Conservation (phyloP, 2,888 invertebrate genomes). For the Iselma pallidipennis region DNA sequence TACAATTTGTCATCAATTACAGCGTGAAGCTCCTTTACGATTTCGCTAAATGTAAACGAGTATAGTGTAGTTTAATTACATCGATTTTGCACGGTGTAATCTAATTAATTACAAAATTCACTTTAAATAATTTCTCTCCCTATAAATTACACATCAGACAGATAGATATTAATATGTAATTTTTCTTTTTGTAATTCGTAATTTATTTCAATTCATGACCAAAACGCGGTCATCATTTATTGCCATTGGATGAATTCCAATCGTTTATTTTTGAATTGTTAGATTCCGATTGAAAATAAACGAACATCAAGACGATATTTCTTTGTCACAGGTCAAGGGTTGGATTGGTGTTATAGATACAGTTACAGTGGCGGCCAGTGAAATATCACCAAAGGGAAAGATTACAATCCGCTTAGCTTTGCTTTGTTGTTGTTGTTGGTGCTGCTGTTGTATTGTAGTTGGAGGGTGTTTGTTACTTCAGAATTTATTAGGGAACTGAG, state of each 20-base stretch:
- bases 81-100: conserved; percentile 17
- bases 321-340: conserved; percentile 44
- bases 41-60: conserved; percentile 11
- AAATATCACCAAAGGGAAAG: conserved; percentile 55
- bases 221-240: background rate
- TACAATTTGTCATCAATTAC: conserved; percentile 33
- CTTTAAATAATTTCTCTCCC: background rate
- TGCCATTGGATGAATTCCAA: background rate
- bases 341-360: conserved; percentile 42
- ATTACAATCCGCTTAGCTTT: conserved; percentile 54
- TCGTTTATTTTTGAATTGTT: too few relatives aligned
- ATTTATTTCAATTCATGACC: background rate
- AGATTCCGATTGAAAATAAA: conserved; percentile 16
- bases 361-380: conserved; percentile 43
- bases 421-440: conserved; percentile 16
- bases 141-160: background rate
- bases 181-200: background rate
- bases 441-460: conserved; percentile 10
- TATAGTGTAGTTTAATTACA: background rate
- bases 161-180: too few relatives aligned
- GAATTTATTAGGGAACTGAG: conserved; percentile 50
- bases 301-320: conserved; percentile 38
- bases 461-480: conserved; percentile 52
- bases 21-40: conserved; percentile 19
- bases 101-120: conserved; percentile 10